Evolutionary conservation across 2,797 vertebrate species (phyloP).

Genomic region (Sebastiscus tertius): DNA sequence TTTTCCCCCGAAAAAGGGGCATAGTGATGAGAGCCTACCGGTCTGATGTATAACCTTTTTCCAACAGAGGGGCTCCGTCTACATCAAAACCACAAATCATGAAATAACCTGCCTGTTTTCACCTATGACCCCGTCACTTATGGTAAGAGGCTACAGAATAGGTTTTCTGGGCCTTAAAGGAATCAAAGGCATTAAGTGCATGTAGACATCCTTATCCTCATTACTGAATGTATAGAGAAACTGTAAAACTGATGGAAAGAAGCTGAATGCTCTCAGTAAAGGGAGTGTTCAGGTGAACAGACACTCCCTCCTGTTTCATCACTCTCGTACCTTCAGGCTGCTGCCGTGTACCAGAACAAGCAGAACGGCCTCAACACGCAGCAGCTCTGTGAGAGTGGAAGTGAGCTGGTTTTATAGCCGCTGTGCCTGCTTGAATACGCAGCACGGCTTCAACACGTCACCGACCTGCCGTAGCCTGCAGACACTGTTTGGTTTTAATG

Average conservation of each 20-base stretch:
- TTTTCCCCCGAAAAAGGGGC: too few relatives aligned
- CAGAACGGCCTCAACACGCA: conserved; percentile 10
- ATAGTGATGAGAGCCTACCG: too few relatives aligned
- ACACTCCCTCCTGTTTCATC: conserved; percentile 15
- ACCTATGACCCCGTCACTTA: too few relatives aligned
- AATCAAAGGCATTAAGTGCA: too few relatives aligned
- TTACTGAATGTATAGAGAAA: neutral
- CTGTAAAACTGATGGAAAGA: neutral
- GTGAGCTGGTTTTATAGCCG: neutral
- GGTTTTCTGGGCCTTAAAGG: too few relatives aligned
- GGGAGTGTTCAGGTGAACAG: neutral
- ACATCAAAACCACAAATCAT: too few relatives aligned
- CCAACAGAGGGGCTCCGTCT: too few relatives aligned
- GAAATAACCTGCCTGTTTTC: too few relatives aligned
- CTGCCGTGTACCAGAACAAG: conserved; percentile 3
- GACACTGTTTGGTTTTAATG: conserved; percentile 4
- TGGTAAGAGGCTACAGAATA: too few relatives aligned
- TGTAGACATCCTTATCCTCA: too few relatives aligned
- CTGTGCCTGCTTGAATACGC: neutral
- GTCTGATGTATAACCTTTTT: too few relatives aligned
- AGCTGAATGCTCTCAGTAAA: neutral
- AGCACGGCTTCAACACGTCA: neutral
- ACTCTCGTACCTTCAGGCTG: conserved; percentile 12
- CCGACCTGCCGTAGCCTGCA: conserved; percentile 11
- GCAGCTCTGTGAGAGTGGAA: neutral